Conservation (phyloP, 1,140 invertebrate species). For the Hyles vespertilio region DNA sequence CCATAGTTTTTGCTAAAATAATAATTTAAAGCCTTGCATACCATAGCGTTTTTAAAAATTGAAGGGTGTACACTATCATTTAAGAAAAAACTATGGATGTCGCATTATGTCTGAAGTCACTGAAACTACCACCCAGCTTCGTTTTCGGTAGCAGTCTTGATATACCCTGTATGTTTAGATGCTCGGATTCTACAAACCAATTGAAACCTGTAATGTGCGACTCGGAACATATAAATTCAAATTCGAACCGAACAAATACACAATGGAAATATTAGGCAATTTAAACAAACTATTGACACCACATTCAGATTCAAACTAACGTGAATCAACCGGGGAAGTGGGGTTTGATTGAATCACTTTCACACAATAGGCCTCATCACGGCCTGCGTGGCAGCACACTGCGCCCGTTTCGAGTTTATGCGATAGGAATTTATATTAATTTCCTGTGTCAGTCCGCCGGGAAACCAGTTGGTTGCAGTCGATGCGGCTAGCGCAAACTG, state of each 20-base stretch:
- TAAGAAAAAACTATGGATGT: too few relatives aligned
- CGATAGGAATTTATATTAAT: conserved; percentile 71
- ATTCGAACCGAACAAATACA: neutral
- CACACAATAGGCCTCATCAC: conserved; percentile 62
- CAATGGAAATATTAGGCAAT: conserved; percentile 27
- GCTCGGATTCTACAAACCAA: neutral
- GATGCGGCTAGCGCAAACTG: conserved; percentile 52
- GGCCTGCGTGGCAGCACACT: conserved; percentile 36
- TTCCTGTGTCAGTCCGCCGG: conserved; percentile 54
- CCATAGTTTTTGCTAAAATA: too few relatives aligned
- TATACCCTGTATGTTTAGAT: too few relatives aligned
- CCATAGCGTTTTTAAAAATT: too few relatives aligned
- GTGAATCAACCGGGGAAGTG: conserved; percentile 45
- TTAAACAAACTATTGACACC: conserved; percentile 34
- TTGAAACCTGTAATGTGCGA: neutral
- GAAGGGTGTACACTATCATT: too few relatives aligned
- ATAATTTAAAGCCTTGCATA: too few relatives aligned
- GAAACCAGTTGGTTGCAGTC: conserved; percentile 54
- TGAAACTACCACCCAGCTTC: too few relatives aligned
- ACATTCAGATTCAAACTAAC: conserved; percentile 46
- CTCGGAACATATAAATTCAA: too few relatives aligned
- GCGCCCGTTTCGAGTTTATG: conserved; percentile 46
- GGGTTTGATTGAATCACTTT: conserved; percentile 50
- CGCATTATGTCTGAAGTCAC: too few relatives aligned
- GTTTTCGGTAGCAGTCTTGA: too few relatives aligned